These are phyloP conservation scores for Contarinia nasturtii DNA, from an alignment of 1,140 invertebrate species.

Conservation along the genomic window DNA sequence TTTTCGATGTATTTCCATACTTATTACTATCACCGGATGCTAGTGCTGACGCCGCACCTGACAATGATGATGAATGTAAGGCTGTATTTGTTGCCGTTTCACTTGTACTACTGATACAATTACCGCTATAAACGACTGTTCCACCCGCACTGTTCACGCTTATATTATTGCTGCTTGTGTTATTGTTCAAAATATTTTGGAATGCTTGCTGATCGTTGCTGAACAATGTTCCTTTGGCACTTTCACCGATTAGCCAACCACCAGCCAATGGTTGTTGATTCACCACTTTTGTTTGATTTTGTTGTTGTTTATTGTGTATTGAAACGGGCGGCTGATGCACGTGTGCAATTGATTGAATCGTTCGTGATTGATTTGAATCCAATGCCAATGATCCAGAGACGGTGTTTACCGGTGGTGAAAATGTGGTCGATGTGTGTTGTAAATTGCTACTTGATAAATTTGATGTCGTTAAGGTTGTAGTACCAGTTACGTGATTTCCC, in stretches of 20 bases:
- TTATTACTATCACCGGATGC: constrained; percentile 7
- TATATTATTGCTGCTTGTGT: constrained; percentile 8
- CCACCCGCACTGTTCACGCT: neutral
- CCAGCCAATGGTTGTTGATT: neutral
- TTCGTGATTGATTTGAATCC: neutral
- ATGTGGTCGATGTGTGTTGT: constrained; percentile 8
- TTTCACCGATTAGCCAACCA: neutral
- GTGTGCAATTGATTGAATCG: neutral
- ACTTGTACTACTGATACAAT: constrained; percentile 3
- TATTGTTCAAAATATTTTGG: neutral
- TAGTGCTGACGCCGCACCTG: neutral
- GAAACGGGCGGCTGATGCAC: neutral
- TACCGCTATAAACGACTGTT: too few relatives aligned
- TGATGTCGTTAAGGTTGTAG: constrained; percentile 30
- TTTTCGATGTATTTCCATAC: neutral
- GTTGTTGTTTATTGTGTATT: neutral
- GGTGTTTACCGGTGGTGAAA: constrained; percentile 3
- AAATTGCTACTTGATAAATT: constrained; percentile 20
- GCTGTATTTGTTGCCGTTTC: neutral
- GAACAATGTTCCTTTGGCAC: neutral
- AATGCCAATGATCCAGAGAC: constrained; percentile 1
- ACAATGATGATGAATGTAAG: neutral
- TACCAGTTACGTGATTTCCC: constrained; percentile 36
- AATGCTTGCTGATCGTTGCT: neutral
- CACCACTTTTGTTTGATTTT: neutral